phyloP scores from a whole-genome alignment of 2,797 vertebrate genomes.

The Phalloptychus januarius region DNA sequence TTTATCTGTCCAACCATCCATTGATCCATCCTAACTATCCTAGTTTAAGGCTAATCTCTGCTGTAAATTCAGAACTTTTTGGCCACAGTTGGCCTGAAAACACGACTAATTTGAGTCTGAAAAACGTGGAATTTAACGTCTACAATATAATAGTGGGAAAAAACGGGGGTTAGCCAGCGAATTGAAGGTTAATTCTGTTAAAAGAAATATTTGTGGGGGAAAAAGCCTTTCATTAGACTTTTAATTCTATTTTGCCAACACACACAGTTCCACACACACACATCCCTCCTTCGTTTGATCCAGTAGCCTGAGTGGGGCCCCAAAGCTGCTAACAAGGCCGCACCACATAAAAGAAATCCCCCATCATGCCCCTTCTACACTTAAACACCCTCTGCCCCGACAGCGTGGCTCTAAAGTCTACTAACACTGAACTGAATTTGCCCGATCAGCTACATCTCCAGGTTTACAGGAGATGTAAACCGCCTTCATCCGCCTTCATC shows the following conservation, averaged over 20 bases:
- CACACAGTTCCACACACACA: constrained; percentile 23
- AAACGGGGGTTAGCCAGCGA: background rate
- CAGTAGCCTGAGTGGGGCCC: constrained; percentile 48
- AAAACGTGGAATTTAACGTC: background rate
- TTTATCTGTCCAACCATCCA: constrained; percentile 8
- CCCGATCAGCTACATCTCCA: constrained; percentile 35
- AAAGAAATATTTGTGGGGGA: too few relatives aligned
- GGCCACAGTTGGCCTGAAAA: background rate
- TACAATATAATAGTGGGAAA: background rate
- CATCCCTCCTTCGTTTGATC: constrained; percentile 50
- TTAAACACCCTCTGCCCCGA: constrained; percentile 35
- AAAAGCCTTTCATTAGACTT: background rate
- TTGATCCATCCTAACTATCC: background rate
- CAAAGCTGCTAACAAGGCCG: constrained; percentile 41
- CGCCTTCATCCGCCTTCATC: constrained; percentile 13
- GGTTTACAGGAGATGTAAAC: constrained; percentile 16
- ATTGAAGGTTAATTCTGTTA: background rate
- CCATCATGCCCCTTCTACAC: constrained; percentile 10
- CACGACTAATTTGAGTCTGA: background rate
- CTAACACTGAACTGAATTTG: constrained; percentile 28
- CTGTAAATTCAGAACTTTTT: background rate
- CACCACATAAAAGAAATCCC: constrained; percentile 61
- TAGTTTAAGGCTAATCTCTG: background rate
- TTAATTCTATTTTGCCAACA: constrained; percentile 1
- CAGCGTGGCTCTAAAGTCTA: constrained; percentile 44